Evolutionary conservation across 2,797 vertebrate species (phyloP), one percentile per base, ranked within the genome.

Genomic region (Darevskia nairensis): DNA sequence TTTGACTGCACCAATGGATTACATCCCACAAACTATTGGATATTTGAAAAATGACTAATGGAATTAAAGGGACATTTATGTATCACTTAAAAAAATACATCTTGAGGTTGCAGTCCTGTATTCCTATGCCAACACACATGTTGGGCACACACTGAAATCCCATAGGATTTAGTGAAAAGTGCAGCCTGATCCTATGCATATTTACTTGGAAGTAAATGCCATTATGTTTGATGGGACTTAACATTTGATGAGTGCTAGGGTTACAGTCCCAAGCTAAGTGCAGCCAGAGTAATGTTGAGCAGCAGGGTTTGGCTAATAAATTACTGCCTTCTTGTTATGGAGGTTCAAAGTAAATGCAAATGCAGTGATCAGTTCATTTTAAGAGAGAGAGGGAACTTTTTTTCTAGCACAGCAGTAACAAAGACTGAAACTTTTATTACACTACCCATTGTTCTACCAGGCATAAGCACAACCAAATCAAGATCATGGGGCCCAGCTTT

Each of bases 381-480:
- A 68, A 11, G 41, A 59, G 84, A 85, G 35, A 55, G 69, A 83
- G 23, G 9, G 27, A 29, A 79, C 39, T 50, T 90, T 64, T 44
- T 84, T 44, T 35, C 76, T 19, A 32, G 6, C 6, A 71, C n/a
- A 72, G 21, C 41, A 8, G 25, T 80, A 69, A 72, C 1, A 75
- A 29, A 4, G 32, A 1, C 17, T 85, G 64, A 84, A 83, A 86
- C 6, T 10, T 35, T 4, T 35, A n/a, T 82, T 92, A 82, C 86
- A 66, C 10, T 93, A 89, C 85, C 50, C 3, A 2, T n/a, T 64
- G 64, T 59, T 91, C 86, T 89, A 10, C 35, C 50, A 87, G 35
- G 59, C 35, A 50, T 83, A 61, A 71, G 82, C 68, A 75, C 4
- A 72, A 90, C 17, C 76, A 80, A 82, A 55, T 46, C 21, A 72